Base-by-base conservation (phyloP, 2,797 vertebrate genomes). In the Spinus pinus region DNA sequence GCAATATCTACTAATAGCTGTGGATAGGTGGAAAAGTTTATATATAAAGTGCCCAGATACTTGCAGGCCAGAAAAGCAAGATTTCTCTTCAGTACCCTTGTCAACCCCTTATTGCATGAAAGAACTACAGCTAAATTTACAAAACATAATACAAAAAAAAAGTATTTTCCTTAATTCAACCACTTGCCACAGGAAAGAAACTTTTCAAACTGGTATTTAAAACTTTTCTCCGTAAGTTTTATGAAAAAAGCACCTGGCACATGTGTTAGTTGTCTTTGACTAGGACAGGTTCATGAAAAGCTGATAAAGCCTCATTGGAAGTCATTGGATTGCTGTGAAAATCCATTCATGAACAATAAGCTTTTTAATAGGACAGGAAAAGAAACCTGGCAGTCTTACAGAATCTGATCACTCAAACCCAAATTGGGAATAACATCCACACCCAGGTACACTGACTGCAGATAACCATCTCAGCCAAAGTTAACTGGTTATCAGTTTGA, bases 11-110 rank as follows among this genome's bases (percentile, higher is more conserved):
- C 35, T 54, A 64, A 44, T 2, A 82, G 19, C 7, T 67, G 39
- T 2, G 3, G 17, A 41, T 35, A 77, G 2, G 7, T 53, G 27
- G 17, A 85, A 60, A 27, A 53, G 13, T 35, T 78, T 23, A 30
- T 2, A 9, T 0, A 21, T 1, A 51, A 24, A 53, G 6, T n/a
- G 17, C 13, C 37, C 50, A 6, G 5, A 6, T 25, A 58, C 22
- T 4, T 58, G 12, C 10, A 71, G 22, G 53, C 10, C 2, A 5
- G 15, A 21, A 86, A 80, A 28, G 31, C 13, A 80, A 27, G 9
- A 80, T n/a, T 77, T 47, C 33, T 56, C 50, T 72, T 60, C 47
- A 65, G 14, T 24, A 67, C 9, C 14, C 62, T 7, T 6, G 20
- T 28, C 62, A 78, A 23, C 7, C 39, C 14, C 14, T 6, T 31